These are phyloP conservation scores for Sphenodon punctatus DNA, from an alignment of 2,797 vertebrate species.

Conservation along the genomic window DNA sequence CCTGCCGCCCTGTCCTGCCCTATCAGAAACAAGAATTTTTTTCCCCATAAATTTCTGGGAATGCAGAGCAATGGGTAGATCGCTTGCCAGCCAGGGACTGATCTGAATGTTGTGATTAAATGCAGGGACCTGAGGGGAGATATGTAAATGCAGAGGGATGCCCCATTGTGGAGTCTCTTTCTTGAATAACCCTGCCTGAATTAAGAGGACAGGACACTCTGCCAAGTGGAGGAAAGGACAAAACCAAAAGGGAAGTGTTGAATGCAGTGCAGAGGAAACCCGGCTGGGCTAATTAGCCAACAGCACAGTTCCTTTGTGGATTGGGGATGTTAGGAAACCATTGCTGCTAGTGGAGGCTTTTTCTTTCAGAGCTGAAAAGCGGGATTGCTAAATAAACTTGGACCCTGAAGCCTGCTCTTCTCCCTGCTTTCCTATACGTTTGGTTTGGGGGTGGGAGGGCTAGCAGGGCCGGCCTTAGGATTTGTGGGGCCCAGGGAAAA, in stretches of 20 bases:
- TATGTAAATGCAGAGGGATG: neutral
- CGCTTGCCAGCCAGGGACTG: neutral
- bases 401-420: slow-evolving; percentile 8
- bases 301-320: neutral
- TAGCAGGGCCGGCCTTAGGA: too few relatives aligned
- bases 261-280: accelerated
- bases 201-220: neutral
- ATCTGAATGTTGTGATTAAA: neutral
- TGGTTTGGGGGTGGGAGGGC: too few relatives aligned
- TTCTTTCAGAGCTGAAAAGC: neutral
- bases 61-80: neutral
- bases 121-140: neutral
- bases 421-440: neutral
- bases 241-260: neutral
- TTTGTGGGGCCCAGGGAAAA: too few relatives aligned
- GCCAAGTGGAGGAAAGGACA: slow-evolving; percentile 8
- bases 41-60: neutral
- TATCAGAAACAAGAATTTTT: too few relatives aligned
- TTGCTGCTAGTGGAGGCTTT: neutral
- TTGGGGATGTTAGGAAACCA: neutral
- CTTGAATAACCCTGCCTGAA: neutral
- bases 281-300: neutral
- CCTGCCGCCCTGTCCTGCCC: too few relatives aligned
- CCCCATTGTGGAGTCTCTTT: neutral
- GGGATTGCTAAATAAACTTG: neutral